phyloP scores from a whole-genome alignment of 2,888 invertebrate genomes.

The Andrena hattorfiana region DNA sequence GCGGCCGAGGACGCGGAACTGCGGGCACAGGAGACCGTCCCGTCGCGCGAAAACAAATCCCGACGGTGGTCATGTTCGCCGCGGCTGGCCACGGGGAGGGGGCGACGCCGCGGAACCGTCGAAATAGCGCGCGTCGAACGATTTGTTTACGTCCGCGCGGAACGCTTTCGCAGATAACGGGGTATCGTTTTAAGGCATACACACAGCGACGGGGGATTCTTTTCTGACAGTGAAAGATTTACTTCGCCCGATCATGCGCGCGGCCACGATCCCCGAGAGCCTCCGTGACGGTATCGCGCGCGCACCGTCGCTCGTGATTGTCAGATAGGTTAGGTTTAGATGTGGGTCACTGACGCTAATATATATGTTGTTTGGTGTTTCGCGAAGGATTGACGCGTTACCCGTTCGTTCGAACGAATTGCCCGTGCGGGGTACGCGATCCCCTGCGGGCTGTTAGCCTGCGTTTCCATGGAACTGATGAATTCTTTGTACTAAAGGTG shows the following conservation, averaged over 20 bases:
- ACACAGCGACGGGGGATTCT: slow-evolving; percentile 35
- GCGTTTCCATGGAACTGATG: slow-evolving; percentile 54
- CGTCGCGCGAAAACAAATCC: slow-evolving; percentile 49
- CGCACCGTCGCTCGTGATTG: too few relatives aligned
- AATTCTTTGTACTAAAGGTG: slow-evolving; percentile 48
- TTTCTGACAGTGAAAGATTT: slow-evolving; percentile 50
- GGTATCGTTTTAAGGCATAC: slow-evolving; percentile 42
- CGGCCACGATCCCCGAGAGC: slow-evolving; percentile 8
- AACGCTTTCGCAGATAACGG: slow-evolving; percentile 51
- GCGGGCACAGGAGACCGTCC: slow-evolving; percentile 30
- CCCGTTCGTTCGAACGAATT: slow-evolving; percentile 30
- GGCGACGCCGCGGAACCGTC: slow-evolving; percentile 19
- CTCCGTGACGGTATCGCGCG: slow-evolving; percentile 9
- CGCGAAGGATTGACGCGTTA: background rate
- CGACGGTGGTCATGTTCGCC: slow-evolving; percentile 42
- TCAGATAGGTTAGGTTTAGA: slow-evolving; percentile 38
- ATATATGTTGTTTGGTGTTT: background rate
- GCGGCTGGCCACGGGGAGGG: background rate
- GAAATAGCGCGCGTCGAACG: slow-evolving; percentile 36
- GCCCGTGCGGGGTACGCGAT: background rate
- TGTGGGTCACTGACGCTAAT: background rate
- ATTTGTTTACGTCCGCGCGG: slow-evolving; percentile 49
- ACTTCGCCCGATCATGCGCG: slow-evolving; percentile 51
- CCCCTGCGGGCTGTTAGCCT: slow-evolving; percentile 36
- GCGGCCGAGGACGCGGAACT: slow-evolving; percentile 39